A percentile compares a stretch with the other conserved stretches of the same genome.
Evolutionary conservation across 1,140 invertebrate genomes (phyloP).

Genomic region (Calosoma granatense): DNA sequence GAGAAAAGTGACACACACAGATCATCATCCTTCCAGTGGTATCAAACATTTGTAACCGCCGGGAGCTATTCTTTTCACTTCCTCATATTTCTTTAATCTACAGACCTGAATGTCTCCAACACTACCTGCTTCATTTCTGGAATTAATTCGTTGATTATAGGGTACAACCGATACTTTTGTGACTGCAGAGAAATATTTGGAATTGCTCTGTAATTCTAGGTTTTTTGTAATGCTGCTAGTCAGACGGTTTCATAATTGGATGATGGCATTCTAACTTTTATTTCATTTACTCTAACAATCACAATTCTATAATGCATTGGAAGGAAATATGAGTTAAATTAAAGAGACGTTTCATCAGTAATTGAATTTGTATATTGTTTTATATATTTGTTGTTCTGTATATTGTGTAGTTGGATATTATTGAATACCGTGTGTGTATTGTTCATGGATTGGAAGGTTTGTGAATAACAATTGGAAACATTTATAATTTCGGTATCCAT

Average conservation of each 20-base stretch:
- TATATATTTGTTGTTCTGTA: too few relatives aligned
- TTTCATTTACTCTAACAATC: too few relatives aligned
- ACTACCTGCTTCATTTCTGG: constrained; percentile 1
- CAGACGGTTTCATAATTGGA: too few relatives aligned
- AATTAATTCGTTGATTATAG: neutral
- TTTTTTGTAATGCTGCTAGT: too few relatives aligned
- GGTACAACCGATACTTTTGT: neutral
- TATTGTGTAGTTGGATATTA: too few relatives aligned
- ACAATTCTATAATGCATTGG: too few relatives aligned
- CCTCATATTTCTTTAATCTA: neutral
- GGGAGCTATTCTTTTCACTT: neutral
- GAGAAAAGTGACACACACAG: neutral
- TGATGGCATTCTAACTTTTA: too few relatives aligned
- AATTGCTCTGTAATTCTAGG: neutral
- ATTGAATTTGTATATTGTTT: too few relatives aligned
- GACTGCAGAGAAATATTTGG: neutral
- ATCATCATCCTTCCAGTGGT: neutral
- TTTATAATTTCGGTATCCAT: neutral
- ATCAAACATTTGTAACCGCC: neutral
- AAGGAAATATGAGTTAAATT: too few relatives aligned
- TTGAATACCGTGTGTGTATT: too few relatives aligned
- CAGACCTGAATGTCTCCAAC: neutral
- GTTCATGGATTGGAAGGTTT: neutral
- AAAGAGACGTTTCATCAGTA: too few relatives aligned
- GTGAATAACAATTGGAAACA: neutral